A percentile compares a stretch with the other conserved stretches of the same genome.
Conservation (phyloP, 2,888 invertebrate genomes). For the Hydroisotoma schaefferi region DNA sequence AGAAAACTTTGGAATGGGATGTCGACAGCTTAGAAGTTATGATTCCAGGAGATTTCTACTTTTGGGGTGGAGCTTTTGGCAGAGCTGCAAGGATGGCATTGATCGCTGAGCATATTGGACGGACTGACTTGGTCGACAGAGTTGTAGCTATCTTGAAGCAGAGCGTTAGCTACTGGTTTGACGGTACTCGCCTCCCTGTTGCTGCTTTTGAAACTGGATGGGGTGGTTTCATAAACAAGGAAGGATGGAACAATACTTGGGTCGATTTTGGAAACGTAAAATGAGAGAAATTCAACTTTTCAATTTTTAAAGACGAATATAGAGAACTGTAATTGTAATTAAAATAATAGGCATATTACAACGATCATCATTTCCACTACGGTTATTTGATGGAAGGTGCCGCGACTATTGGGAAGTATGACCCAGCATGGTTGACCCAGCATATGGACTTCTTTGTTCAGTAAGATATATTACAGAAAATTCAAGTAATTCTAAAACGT, state of each 20-base stretch:
- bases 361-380: conserved; percentile 39
- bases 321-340: neutral
- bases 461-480: conserved; percentile 15
- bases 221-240: conserved; percentile 38
- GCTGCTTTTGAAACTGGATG: conserved; percentile 39
- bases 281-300: neutral
- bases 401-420: conserved; percentile 38
- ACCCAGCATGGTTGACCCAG: conserved; percentile 32
- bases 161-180: conserved; percentile 31
- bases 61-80: conserved; percentile 42
- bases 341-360: conserved; percentile 30
- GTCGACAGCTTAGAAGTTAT: conserved; percentile 22
- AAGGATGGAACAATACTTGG: conserved; percentile 42
- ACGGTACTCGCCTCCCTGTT: conserved; percentile 8
- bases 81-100: conserved; percentile 29
- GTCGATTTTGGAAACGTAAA: conserved; percentile 42
- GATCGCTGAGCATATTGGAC: conserved; percentile 36
- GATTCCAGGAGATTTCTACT: conserved; percentile 42
- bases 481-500: neutral
- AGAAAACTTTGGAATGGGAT: conserved; percentile 36
- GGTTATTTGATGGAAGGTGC: conserved; percentile 33
- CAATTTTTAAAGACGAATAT: neutral
- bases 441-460: conserved; percentile 35
- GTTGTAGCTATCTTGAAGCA: conserved; percentile 31
- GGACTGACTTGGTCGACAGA: conserved; percentile 20